phyloP scores from a whole-genome alignment of 2,888 invertebrate species.

The Strigamia maritima region DNA sequence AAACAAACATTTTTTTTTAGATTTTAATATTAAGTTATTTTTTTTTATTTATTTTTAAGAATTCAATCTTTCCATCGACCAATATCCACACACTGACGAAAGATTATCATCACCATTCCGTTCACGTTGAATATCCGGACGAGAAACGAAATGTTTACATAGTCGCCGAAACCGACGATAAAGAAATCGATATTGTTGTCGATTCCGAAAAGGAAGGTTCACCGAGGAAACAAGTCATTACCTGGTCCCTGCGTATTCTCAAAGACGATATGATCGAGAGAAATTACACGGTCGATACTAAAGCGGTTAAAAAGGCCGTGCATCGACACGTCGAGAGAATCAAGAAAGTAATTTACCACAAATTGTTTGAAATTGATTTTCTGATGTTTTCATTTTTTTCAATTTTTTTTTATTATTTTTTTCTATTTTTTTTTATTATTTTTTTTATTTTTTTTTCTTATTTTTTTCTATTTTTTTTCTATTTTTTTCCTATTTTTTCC shows the following conservation, averaged over 20 bases:
- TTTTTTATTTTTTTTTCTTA: neutral
- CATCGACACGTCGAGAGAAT: neutral
- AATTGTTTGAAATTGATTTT: slow-evolving; percentile 6
- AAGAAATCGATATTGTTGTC: neutral
- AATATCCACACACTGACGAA: neutral
- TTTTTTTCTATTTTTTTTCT: neutral
- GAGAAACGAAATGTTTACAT: slow-evolving; percentile 23
- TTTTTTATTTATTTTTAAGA: neutral
- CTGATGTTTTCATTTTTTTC: too few species aligned
- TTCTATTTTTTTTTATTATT: neutral
- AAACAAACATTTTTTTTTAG: too few species aligned
- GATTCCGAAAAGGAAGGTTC: neutral
- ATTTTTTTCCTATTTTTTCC: too few species aligned
- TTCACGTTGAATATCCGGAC: slow-evolving; percentile 26
- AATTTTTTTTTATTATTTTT: too few species aligned
- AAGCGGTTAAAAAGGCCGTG: neutral
- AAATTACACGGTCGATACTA: neutral
- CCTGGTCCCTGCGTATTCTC: neutral
- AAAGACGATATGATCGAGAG: neutral
- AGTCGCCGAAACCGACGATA: neutral
- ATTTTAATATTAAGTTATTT: neutral
- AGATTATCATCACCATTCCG: neutral
- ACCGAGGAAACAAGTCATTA: neutral
- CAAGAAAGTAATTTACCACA: neutral
- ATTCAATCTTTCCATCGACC: neutral